phyloP scores from a whole-genome alignment of 1,140 invertebrate genomes.

The Pogonomyrmex californicus region DNA sequence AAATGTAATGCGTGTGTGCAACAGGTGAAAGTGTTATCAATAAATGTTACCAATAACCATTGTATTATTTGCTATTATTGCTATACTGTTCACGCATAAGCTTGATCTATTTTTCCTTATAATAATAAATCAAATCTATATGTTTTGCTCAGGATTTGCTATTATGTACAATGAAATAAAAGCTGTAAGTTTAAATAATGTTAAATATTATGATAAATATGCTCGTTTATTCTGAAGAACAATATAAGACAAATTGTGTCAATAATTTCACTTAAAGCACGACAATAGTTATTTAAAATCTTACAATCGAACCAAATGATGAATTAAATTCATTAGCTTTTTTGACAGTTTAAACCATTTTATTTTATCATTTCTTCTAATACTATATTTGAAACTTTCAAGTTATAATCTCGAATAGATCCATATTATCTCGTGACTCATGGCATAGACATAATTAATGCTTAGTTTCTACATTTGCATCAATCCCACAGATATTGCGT shows the following conservation, averaged over 20 bases:
- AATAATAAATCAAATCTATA: constrained; percentile 14
- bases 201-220: not conserved
- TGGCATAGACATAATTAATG: constrained; percentile 21
- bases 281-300: not conserved
- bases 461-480: constrained; percentile 3
- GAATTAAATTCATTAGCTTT: not conserved
- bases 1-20: constrained; percentile 60
- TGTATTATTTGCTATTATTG: constrained; percentile 46
- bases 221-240: not conserved
- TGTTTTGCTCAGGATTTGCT: not conserved
- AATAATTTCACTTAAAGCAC: not conserved
- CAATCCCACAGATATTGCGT: constrained; percentile 77
- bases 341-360: not conserved
- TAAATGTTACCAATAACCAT: constrained; percentile 51
- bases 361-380: not conserved
- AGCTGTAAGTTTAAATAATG: not conserved
- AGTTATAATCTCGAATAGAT: not conserved
- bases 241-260: not conserved
- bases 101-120: constrained; percentile 31
- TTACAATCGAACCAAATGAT: not conserved
- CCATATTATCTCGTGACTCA: not conserved
- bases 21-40: constrained; percentile 69
- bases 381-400: not conserved
- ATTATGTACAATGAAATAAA: not conserved
- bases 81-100: not conserved